Evolutionary conservation across 1,140 invertebrate species (phyloP), one percentile per base, ranked within the genome.

Genomic region (Caenorhabditis brenneri): DNA sequence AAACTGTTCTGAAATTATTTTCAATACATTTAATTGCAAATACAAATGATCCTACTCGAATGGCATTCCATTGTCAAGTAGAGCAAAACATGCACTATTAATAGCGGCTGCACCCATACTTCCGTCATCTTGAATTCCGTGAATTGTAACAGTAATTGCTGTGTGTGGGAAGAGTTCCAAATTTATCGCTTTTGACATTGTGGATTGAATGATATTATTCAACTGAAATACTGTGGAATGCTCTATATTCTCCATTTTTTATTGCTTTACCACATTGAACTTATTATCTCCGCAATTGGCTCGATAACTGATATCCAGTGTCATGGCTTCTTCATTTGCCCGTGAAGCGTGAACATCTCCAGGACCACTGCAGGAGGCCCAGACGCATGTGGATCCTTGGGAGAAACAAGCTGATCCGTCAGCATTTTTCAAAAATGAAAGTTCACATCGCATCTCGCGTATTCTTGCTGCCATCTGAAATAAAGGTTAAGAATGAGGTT

Each of bases 31-130:
- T n/a, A n/a, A n/a, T n/a, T 1, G 3, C 12, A 22, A 46, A 24
- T 1, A 46, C 9, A 55, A 27, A 10, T 15, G 10, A 5, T 36
- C 46, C 29, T 46, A 83, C 82, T 65, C 65, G 27, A 42, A 55
- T 31, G 82, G 82, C 33, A 79, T 65, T 58, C 69, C 82, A 79
- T 83, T 83, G 53, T 83, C 82, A 27, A 83, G 74, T 55, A 83
- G 48, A 60, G 82, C 65, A 27, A 83, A 58, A 24, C 58, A 65
- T 4, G 82, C 74, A 15, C 58, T 74, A 39, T 65, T 83, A 19
- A 83, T 10, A 31, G 53, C 69, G 15, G 60, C 82, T 4, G 82
- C 82, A 12, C 33, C 33, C 29, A 79, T 36, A 58, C 69, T 79
- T 42, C 82, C 82, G 15, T 74, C 33, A 65, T 83, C 82, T 29